These are phyloP conservation scores for Tolypeutes matacus DNA, from an alignment of 2,797 vertebrate genomes.

Conservation along the genomic window DNA sequence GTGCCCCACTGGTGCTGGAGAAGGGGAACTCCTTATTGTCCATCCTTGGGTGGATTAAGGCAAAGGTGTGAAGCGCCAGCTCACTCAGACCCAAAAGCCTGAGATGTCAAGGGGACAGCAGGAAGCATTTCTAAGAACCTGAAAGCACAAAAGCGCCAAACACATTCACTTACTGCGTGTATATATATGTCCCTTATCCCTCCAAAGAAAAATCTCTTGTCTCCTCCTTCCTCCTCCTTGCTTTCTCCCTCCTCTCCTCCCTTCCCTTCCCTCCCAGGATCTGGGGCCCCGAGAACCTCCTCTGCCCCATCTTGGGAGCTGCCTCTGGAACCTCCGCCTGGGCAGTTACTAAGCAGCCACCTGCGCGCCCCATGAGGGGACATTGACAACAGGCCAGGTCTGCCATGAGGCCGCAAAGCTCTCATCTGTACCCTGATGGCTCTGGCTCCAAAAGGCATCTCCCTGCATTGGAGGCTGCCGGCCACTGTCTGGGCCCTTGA, in stretches of 20 bases:
- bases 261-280: background rate
- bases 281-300: background rate
- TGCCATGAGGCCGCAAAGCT: conserved; percentile 46
- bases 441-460: conserved; percentile 17
- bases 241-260: rapidly evolving
- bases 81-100: background rate
- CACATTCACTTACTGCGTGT: background rate
- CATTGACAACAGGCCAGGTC: conserved; percentile 67
- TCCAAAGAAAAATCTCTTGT: background rate
- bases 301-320: background rate
- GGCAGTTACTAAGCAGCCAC: conserved; percentile 71
- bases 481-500: background rate
- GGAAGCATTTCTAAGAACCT: background rate
- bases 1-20: background rate
- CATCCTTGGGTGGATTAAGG: background rate
- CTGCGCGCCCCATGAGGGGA: background rate
- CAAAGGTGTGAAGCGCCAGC: background rate
- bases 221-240: too few relatives aligned
- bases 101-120: background rate
- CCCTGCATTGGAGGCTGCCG: background rate
- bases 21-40: rapidly evolving
- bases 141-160: background rate
- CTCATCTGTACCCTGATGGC: conserved; percentile 34
- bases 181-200: background rate
- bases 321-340: background rate